phyloP scores from a whole-genome alignment of 2,888 invertebrate genomes.

The Torymus auratus region DNA sequence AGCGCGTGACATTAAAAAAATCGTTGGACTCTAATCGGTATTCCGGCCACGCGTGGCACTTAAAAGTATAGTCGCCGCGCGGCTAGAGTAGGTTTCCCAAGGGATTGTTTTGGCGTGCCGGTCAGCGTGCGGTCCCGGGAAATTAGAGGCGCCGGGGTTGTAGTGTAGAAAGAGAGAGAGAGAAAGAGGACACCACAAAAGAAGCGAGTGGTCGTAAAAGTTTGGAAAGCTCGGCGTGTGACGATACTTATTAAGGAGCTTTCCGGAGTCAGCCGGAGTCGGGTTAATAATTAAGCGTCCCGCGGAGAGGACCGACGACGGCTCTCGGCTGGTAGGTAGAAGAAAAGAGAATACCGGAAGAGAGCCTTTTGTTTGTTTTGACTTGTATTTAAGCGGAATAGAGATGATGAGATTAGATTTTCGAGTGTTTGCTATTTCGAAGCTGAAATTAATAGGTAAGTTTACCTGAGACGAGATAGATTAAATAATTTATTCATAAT shows the following conservation, averaged over 20 bases:
- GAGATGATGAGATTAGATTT: too few species aligned
- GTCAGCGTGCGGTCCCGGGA: slow-evolving; percentile 36
- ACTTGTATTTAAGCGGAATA: too few species aligned
- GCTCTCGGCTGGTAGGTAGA: too few species aligned
- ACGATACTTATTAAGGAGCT: slow-evolving; percentile 43
- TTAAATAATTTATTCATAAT: too few species aligned
- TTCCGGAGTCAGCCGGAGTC: not conserved
- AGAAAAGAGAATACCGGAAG: too few species aligned
- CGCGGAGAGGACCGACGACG: too few species aligned
- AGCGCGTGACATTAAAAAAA: not conserved
- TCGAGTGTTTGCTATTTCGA: too few species aligned
- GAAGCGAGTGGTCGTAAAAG: slow-evolving; percentile 20
- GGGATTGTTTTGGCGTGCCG: slow-evolving; percentile 53
- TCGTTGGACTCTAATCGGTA: slow-evolving; percentile 68
- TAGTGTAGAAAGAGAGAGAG: too few species aligned
- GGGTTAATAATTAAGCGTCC: too few species aligned
- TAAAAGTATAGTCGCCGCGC: slow-evolving; percentile 62
- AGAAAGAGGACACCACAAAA: slow-evolving; percentile 3
- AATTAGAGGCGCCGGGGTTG: slow-evolving; percentile 33
- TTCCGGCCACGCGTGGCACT: slow-evolving; percentile 65
- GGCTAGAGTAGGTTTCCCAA: slow-evolving; percentile 41
- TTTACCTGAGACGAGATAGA: too few species aligned
- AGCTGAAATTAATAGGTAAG: too few species aligned
- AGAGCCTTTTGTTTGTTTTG: too few species aligned
- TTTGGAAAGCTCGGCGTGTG: slow-evolving; percentile 40